Evolutionary conservation across 2,888 invertebrate genomes (phyloP).

Genomic region (Dermolepida albohirtum): DNA sequence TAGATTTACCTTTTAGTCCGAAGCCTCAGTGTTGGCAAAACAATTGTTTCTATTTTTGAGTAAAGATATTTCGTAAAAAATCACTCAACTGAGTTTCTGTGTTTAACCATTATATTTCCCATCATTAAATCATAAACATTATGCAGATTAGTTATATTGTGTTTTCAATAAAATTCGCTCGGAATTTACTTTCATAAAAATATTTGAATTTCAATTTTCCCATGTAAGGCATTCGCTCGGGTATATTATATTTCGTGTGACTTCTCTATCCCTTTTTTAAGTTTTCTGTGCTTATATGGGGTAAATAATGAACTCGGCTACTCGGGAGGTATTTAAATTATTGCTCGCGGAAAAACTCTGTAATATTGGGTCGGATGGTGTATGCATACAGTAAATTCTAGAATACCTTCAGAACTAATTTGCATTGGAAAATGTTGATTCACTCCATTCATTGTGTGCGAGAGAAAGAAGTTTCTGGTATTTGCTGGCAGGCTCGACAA

Average conservation of each 20-base stretch:
- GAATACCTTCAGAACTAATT: conserved; percentile 32
- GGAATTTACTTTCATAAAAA: too few relatives aligned
- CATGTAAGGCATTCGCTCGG: too few relatives aligned
- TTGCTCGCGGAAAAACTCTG: conserved; percentile 13
- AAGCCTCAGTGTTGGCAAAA: too few relatives aligned
- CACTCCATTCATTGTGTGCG: conserved; percentile 15
- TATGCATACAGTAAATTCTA: conserved; percentile 13
- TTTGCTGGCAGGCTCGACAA: not conserved
- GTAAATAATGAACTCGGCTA: conserved; percentile 15
- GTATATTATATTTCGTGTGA: not conserved
- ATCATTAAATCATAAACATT: too few relatives aligned
- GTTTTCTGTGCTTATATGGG: not conserved
- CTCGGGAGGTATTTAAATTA: conserved; percentile 26
- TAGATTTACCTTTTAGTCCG: too few relatives aligned
- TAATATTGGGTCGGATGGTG: conserved; percentile 12
- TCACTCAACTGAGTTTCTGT: too few relatives aligned
- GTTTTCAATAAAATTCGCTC: too few relatives aligned
- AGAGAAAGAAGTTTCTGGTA: not conserved
- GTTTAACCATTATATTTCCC: too few relatives aligned
- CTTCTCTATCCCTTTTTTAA: conserved; percentile 3
- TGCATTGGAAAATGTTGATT: conserved; percentile 31
- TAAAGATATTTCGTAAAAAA: too few relatives aligned
- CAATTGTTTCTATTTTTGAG: too few relatives aligned
- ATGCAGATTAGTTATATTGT: too few relatives aligned
- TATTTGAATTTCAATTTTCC: too few relatives aligned